These are phyloP conservation scores for Diplosoma virens DNA, from an alignment of 23 tunicate genomes.

Conservation along the genomic window DNA sequence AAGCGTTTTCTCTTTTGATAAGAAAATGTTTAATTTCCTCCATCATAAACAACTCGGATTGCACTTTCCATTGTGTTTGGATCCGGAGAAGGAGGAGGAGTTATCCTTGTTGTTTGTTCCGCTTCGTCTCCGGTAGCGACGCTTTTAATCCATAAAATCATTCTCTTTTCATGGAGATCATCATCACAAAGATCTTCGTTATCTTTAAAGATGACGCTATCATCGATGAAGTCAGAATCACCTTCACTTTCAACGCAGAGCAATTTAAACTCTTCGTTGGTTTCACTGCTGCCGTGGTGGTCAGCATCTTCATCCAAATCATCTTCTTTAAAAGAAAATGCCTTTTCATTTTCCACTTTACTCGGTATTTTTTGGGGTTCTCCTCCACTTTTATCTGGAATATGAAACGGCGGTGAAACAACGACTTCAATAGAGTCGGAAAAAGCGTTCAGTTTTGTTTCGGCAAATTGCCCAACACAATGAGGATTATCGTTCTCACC, in stretches of 20 bases:
- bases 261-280: too few relatives aligned
- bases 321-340: too few relatives aligned
- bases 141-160: constrained; percentile 29
- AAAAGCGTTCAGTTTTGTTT: too few relatives aligned
- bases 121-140: constrained; percentile 36
- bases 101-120: constrained; percentile 12
- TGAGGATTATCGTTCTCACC: too few relatives aligned
- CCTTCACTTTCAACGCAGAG: background rate
- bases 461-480: too few relatives aligned
- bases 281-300: too few relatives aligned
- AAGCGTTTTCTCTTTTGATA: too few relatives aligned
- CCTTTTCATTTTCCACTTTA: background rate
- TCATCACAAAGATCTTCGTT: constrained; percentile 54
- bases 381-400: constrained; percentile 1
- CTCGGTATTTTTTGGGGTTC: constrained; percentile 4
- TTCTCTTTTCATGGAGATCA: constrained; percentile 39
- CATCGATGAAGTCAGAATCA: constrained; percentile 10
- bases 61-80: constrained; percentile 42
- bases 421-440: too few relatives aligned
- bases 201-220: constrained; percentile 1
- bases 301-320: too few relatives aligned
- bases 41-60: constrained; percentile 40
- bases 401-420: constrained; percentile 26
- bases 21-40: too few relatives aligned
- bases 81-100: constrained; percentile 47